Evolutionary conservation across 2,797 vertebrate genomes (phyloP), one percentile per base, ranked within the genome.

Genomic region (Pseudomugil tenellus): DNA sequence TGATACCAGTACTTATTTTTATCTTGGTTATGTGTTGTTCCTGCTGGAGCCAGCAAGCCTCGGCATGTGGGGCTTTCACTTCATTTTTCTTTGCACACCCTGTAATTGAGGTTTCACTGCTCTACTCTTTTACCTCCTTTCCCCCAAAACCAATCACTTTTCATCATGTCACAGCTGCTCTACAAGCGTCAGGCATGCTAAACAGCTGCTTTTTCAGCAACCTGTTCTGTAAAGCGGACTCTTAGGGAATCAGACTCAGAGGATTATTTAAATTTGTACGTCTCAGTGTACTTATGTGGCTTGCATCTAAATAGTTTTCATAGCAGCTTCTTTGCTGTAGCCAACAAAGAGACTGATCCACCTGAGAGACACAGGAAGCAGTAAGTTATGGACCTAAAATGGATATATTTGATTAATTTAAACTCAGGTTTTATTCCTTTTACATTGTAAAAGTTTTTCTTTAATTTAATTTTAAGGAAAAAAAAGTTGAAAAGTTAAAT

Each of bases 131-230:
- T 12, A 66, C 16, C 19, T 39, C 68, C 0, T 58, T 34, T 89
- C 88, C 86, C 79, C 77, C 76, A 62, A 74, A 49, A 7, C 34
- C 43, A 56, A 54, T 63, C 54, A 29, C 14, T 43, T 79, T 63
- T 23, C 37, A 37, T 66, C 62, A 56, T 28, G 39, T 3, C n/a
- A 9, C 76, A 78, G 77, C 76, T 78, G 80, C 26, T 66, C 62
- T 25, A 31, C 25, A 53, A 67, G 3, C 2, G 35, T 55, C 41
- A 32, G 58, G 3, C 25, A 37, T 16, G 39, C 58, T 52, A 34
- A 51, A 64, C 55, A 64, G 19, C 29, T 54, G 6, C 13, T 1
- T 1, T 25, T 60, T 65, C 3, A 21, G 46, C 73, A 31, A 16
- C 19, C 34, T n/a, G 23, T 11, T 21, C 10, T 28, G 35, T 7